A percentile compares a stretch with the other conserved stretches of the same genome.
These are phyloP conservation scores for Tragelaphus buxtoni DNA, from an alignment of 2,113 vertebrate genomes.

Conservation along the genomic window DNA sequence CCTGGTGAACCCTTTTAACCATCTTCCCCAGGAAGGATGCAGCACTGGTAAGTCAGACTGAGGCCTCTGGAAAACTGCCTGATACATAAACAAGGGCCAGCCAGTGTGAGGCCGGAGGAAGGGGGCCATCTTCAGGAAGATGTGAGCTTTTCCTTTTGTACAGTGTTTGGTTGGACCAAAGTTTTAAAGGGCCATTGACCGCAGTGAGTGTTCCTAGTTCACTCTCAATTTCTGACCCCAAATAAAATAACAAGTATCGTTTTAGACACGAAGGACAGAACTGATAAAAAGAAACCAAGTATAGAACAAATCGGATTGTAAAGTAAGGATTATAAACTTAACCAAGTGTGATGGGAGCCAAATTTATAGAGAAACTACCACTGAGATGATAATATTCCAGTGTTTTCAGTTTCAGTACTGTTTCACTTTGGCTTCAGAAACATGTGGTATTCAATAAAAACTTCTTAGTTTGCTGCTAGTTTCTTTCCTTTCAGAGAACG, in stretches of 20 bases:
- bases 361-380: not conserved
- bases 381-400: fast-evolving
- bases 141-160: not conserved
- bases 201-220: not conserved
- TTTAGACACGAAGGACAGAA: not conserved
- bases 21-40: not conserved
- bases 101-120: not conserved
- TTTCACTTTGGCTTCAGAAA: slow-evolving; percentile 52
- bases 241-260: slow-evolving; percentile 7
- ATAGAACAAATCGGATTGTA: not conserved
- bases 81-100: not conserved
- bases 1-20: not conserved
- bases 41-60: not conserved
- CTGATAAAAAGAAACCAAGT: not conserved
- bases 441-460: not conserved
- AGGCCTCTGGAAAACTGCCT: not conserved
- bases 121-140: slow-evolving; percentile 18
- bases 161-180: not conserved
- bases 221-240: not conserved
- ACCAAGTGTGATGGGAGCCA: not conserved
- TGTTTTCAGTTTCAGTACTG: slow-evolving; percentile 30
- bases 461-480: not conserved
- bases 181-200: slow-evolving; percentile 21
- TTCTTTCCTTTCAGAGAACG: not conserved
- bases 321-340: not conserved